phyloP scores from a whole-genome alignment of 2,888 invertebrate species.

The Tortricodes alternella region DNA sequence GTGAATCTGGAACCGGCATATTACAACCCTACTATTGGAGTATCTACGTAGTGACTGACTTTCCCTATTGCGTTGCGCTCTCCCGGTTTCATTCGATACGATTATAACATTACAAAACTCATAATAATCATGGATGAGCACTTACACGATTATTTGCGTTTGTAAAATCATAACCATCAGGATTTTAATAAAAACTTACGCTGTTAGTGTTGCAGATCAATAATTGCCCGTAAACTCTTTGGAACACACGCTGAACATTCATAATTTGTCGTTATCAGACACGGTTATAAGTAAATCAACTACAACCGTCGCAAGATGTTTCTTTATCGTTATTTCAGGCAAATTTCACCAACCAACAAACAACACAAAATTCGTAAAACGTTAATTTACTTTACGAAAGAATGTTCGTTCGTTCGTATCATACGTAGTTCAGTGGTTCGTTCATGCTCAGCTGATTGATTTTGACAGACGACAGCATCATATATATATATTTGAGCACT shows the following conservation, averaged over 20 bases:
- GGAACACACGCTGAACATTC: slow-evolving; percentile 55
- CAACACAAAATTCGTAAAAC: no score
- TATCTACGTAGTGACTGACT: no score
- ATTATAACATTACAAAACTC: no score
- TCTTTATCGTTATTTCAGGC: not conserved
- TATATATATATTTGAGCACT: no score
- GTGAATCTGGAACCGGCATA: no score
- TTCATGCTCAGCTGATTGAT: not conserved
- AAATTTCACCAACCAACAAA: not conserved
- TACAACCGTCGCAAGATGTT: not conserved
- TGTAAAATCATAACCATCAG: not conserved
- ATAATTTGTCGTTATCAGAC: slow-evolving; percentile 35
- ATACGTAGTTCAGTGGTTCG: not conserved
- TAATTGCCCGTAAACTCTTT: slow-evolving; percentile 46
- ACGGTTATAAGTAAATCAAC: not conserved
- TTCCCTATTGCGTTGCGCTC: no score
- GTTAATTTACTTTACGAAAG: no score
- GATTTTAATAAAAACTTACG: slow-evolving; percentile 12
- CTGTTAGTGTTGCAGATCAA: slow-evolving; percentile 38
- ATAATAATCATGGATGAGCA: no score
- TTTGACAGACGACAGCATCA: no score
- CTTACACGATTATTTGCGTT: not conserved
- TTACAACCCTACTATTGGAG: no score
- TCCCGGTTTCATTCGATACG: no score
- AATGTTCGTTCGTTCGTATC: no score